Conservation (phyloP, 2,888 invertebrate genomes). For the Tortrix viridana region DNA sequence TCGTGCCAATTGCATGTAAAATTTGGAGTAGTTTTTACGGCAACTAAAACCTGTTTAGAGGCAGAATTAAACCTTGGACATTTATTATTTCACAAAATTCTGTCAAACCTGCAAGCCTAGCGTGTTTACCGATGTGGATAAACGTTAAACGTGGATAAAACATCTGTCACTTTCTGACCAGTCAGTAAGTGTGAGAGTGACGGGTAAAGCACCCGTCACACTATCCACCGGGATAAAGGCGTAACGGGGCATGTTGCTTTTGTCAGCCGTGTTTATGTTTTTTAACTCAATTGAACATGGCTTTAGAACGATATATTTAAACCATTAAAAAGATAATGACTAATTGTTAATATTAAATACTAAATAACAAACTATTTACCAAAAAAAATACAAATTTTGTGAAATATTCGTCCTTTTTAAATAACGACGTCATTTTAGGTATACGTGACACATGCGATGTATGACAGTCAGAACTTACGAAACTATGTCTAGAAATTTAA, state of each 20-base stretch:
- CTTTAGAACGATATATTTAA: background rate
- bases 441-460: constrained; percentile 36
- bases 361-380: constrained; percentile 4
- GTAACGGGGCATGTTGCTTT: no score
- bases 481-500: constrained; percentile 26
- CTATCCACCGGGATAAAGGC: no score
- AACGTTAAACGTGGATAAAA: no score
- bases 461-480: constrained; percentile 23
- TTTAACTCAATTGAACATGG: no score
- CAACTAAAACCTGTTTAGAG: constrained; percentile 2
- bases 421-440: background rate
- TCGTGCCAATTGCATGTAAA: no score
- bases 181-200: no score
- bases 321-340: background rate
- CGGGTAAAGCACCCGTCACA: no score
- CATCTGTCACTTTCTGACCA: no score
- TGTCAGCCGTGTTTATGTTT: no score
- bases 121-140: no score
- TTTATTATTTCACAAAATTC: constrained; percentile 16
- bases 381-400: constrained; percentile 3
- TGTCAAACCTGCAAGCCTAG: background rate
- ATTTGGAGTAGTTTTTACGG: no score
- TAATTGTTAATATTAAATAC: background rate
- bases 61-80: constrained; percentile 3
- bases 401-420: constrained; percentile 21